phyloP scores from a whole-genome alignment of 2,113 vertebrate genomes.

The Pimephales promelas region DNA sequence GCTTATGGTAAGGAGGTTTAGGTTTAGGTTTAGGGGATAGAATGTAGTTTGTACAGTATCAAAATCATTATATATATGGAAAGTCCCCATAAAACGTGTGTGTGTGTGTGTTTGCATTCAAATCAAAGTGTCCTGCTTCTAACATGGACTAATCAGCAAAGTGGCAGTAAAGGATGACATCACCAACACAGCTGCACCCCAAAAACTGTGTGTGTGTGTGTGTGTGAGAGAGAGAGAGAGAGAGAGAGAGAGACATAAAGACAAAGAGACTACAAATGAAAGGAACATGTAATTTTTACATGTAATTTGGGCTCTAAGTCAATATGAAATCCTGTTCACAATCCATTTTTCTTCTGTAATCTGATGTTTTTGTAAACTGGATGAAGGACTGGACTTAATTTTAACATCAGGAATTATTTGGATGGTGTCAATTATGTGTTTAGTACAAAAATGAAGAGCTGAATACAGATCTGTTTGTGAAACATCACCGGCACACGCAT shows the following conservation, averaged over 20 bases:
- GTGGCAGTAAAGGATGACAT: slow-evolving; percentile 80
- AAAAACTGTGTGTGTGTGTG: slow-evolving; percentile 57
- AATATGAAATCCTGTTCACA: background rate
- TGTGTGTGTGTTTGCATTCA: background rate
- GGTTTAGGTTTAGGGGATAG: no score
- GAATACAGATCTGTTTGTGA: no score
- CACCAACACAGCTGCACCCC: slow-evolving; percentile 78
- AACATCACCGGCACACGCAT: no score
- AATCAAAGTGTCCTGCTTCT: slow-evolving; percentile 81
- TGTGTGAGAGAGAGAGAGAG: slow-evolving; percentile 27
- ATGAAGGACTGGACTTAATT: background rate
- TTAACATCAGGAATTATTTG: background rate
- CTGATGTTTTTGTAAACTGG: background rate
- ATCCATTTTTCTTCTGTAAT: background rate
- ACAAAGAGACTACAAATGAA: slow-evolving; percentile 44
- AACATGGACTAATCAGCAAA: slow-evolving; percentile 82
- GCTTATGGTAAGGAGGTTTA: no score
- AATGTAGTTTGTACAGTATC: no score
- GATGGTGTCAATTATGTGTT: no score
- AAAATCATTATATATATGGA: no score
- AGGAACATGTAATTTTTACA: background rate
- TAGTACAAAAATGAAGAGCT: no score
- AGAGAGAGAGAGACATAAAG: no score
- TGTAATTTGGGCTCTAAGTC: background rate
- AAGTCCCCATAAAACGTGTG: no score